Conservation (phyloP, 2,113 vertebrate genomes). For the Fregata magnificens region DNA sequence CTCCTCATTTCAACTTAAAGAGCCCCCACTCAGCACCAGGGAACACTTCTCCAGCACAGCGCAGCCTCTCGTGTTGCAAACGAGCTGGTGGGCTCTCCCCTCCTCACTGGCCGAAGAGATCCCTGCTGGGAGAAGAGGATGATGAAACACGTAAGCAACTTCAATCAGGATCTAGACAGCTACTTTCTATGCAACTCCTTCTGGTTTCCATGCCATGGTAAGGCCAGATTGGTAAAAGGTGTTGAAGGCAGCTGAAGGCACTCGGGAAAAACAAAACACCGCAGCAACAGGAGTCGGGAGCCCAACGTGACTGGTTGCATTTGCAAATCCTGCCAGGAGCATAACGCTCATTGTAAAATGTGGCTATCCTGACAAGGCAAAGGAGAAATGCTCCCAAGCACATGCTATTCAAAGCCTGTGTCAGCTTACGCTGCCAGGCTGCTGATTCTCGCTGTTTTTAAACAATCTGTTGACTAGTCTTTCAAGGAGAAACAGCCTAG, state of each 20-base stretch:
- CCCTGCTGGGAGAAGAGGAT: neutral
- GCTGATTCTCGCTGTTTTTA: neutral
- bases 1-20: neutral
- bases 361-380: neutral
- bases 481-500: neutral
- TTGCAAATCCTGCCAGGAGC: neutral
- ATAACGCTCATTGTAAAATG: neutral
- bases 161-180: neutral
- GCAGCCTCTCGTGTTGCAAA: accelerated
- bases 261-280: neutral
- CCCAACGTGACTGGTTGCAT: accelerated
- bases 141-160: neutral
- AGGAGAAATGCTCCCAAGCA: neutral
- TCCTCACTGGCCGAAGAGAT: accelerated
- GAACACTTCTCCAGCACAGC: neutral
- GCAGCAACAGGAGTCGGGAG: accelerated
- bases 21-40: neutral
- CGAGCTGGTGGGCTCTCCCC: neutral
- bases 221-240: neutral
- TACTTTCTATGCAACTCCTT: neutral
- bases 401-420: neutral
- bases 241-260: neutral
- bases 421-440: neutral
- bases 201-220: neutral
- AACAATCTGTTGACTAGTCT: neutral